Evolutionary conservation across 2,888 invertebrate species (phyloP).

Genomic region (Bembecia ichneumoniformis): DNA sequence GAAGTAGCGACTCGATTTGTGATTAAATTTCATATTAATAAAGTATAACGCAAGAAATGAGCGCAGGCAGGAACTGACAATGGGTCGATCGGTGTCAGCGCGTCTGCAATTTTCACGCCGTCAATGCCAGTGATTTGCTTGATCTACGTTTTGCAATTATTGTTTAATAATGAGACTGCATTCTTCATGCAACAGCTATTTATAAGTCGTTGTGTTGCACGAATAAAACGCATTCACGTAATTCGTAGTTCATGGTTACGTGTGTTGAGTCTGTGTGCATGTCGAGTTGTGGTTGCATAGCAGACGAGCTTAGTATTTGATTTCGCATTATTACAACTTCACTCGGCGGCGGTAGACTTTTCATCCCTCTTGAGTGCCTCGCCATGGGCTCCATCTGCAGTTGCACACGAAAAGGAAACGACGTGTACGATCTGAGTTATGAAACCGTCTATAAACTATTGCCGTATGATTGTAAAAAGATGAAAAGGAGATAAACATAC

Average conservation of each 20-base stretch:
- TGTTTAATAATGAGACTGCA: too few relatives aligned
- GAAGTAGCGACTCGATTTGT: too few relatives aligned
- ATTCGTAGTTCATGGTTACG: constrained; percentile 48
- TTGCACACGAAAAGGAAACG: constrained; percentile 9
- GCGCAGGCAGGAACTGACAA: constrained; percentile 39
- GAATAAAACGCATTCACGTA: constrained; percentile 10
- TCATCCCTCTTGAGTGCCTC: constrained; percentile 50
- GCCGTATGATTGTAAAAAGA: too few relatives aligned
- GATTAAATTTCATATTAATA: too few relatives aligned
- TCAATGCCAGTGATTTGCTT: constrained; percentile 11
- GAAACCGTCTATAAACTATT: too few relatives aligned
- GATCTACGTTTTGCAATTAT: too few relatives aligned
- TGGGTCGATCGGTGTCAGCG: constrained; percentile 51
- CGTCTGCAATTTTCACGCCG: constrained; percentile 47
- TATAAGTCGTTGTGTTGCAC: constrained; percentile 5
- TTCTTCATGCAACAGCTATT: not conserved
- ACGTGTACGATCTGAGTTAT: not conserved
- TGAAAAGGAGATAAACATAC: constrained; percentile 40
- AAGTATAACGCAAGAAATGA: constrained; percentile 34
- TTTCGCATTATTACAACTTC: constrained; percentile 51
- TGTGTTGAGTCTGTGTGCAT: constrained; percentile 21
- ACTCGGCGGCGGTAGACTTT: constrained; percentile 41
- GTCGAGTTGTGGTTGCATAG: constrained; percentile 42
- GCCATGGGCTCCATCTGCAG: constrained; percentile 15
- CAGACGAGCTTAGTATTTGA: constrained; percentile 48